Conservation (phyloP, 2,888 invertebrate genomes). For the Phyllotreta cruciferae region DNA sequence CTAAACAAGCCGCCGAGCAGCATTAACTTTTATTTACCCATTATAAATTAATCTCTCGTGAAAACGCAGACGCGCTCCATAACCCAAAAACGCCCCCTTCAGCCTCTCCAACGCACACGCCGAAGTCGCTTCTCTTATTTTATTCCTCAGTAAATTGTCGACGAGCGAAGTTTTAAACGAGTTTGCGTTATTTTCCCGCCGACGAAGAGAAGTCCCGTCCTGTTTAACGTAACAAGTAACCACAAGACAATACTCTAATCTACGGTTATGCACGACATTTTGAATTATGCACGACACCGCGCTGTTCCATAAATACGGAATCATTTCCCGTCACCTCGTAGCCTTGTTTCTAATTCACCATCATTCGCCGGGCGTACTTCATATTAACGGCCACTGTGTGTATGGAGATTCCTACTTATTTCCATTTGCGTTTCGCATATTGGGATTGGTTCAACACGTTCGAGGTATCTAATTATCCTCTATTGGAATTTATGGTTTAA, state of each 20-base stretch:
- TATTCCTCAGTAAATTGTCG: slow-evolving; percentile 16
- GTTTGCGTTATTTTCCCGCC: slow-evolving; percentile 23
- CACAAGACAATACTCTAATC: slow-evolving; percentile 30
- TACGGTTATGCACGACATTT: slow-evolving; percentile 26
- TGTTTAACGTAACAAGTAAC: slow-evolving; percentile 25
- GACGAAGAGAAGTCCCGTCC: slow-evolving; percentile 18
- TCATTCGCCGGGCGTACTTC: slow-evolving; percentile 1
- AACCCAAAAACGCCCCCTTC: slow-evolving; percentile 1
- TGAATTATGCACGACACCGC: slow-evolving; percentile 27
- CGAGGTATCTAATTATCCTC: too few species aligned
- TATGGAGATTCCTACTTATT: slow-evolving; percentile 4
- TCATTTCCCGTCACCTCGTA: slow-evolving; percentile 20
- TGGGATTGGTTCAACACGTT: too few species aligned
- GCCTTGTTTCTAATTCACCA: slow-evolving; percentile 14
- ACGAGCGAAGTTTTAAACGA: slow-evolving; percentile 26
- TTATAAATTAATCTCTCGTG: slow-evolving; percentile 5
- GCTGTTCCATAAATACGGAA: slow-evolving; percentile 21
- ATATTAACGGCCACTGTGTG: slow-evolving; percentile 2
- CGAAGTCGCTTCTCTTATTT: not conserved
- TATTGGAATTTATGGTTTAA: too few species aligned
- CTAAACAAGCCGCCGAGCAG: slow-evolving; percentile 3
- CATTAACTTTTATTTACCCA: slow-evolving; percentile 8
- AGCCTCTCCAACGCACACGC: not conserved
- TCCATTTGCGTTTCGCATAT: not conserved
- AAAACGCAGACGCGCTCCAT: not conserved